Evolutionary conservation across 2,797 vertebrate species (phyloP).

Genomic region (Danio aesculapii): DNA sequence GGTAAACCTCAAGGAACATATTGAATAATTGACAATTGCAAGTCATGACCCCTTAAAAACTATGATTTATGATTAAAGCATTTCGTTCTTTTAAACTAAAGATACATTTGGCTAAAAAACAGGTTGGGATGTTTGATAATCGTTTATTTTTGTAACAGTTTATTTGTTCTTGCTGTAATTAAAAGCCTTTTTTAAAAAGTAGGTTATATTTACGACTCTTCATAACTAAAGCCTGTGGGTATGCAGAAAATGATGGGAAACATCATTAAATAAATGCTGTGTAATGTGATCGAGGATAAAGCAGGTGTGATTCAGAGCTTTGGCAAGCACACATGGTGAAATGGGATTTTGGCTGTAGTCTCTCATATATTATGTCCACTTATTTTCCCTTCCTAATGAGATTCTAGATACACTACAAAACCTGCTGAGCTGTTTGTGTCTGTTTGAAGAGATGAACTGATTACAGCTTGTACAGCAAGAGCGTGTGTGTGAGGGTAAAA

Average conservation of each 20-base stretch:
- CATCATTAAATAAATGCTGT: constrained; percentile 56
- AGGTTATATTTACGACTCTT: constrained; percentile 1
- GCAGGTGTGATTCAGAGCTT: constrained; percentile 43
- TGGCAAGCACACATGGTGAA: constrained; percentile 45
- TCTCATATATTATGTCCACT: constrained; percentile 54
- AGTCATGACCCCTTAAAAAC: no score
- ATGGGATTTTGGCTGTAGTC: constrained; percentile 47
- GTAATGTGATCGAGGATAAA: constrained; percentile 37
- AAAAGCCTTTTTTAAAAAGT: background rate
- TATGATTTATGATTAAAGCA: background rate
- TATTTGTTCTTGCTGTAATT: constrained; percentile 2
- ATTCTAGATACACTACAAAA: constrained; percentile 38
- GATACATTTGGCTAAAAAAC: background rate
- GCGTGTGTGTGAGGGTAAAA: background rate
- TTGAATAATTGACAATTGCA: no score
- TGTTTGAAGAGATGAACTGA: constrained; percentile 26
- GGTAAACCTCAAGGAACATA: no score
- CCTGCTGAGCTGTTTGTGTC: constrained; percentile 53
- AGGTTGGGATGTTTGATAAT: background rate
- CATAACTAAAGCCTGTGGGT: background rate
- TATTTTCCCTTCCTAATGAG: constrained; percentile 57
- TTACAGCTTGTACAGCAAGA: constrained; percentile 18
- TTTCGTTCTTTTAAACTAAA: background rate
- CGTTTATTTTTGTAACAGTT: background rate
- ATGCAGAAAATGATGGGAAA: constrained; percentile 20